Evolutionary conservation across 2,797 vertebrate genomes (phyloP).

Genomic region (Thripadectes ignobilis): DNA sequence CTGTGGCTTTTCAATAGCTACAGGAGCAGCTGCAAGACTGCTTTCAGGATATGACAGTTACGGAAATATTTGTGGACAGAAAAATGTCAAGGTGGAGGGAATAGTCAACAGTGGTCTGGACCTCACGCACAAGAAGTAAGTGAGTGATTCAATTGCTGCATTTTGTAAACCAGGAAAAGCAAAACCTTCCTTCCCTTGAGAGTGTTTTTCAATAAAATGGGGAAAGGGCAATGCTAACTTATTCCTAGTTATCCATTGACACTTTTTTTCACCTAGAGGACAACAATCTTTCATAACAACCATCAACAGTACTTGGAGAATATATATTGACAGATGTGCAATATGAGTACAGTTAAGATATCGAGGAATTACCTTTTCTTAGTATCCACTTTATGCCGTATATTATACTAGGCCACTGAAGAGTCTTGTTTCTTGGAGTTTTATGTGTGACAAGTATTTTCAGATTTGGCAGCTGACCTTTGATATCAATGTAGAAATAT

Average conservation of each 20-base stretch:
- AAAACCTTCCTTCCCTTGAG: neutral
- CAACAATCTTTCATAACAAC: neutral
- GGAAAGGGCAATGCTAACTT: neutral
- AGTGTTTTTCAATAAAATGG: neutral
- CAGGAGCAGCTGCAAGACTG: constrained; percentile 92
- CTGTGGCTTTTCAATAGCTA: constrained; percentile 93
- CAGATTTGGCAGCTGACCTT: neutral
- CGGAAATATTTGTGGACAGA: constrained; percentile 95
- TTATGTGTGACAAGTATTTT: neutral
- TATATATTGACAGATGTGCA: neutral
- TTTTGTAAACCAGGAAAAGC: neutral
- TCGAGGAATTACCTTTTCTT: neutral
- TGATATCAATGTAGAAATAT: neutral
- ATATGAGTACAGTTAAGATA: neutral
- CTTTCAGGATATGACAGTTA: constrained; percentile 97
- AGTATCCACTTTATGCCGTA: neutral
- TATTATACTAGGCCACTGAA: neutral
- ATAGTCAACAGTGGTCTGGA: constrained; percentile 90
- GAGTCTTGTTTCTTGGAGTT: neutral
- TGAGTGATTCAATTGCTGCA: constrained; percentile 31
- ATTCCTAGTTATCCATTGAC: neutral
- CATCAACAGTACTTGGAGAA: neutral
- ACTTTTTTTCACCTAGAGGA: neutral
- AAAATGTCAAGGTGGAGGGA: constrained; percentile 87
- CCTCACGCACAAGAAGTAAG: constrained; percentile 90